phyloP scores from a whole-genome alignment of 1,140 invertebrate genomes.

The Condylostylus longicornis region DNA sequence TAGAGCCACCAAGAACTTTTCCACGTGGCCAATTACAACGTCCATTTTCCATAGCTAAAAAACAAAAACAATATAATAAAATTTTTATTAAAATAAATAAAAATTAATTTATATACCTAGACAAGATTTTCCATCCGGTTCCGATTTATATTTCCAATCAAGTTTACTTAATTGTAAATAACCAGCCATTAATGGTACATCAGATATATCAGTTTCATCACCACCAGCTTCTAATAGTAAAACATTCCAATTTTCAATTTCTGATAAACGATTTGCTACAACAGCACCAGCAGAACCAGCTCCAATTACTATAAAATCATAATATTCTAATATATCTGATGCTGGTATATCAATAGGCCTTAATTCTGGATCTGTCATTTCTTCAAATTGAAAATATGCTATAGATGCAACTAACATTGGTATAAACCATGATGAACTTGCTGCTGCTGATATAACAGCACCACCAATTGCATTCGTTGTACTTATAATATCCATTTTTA shows the following conservation, averaged over 20 bases:
- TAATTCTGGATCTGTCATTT: constrained; percentile 58
- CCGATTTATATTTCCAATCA: constrained; percentile 87
- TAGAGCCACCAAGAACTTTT: constrained; percentile 40
- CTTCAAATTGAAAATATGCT: constrained; percentile 67
- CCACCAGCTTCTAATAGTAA: constrained; percentile 80
- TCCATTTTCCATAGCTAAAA: constrained; percentile 58
- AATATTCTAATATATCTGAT: constrained; percentile 45
- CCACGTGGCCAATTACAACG: constrained; percentile 80
- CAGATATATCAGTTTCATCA: constrained; percentile 78
- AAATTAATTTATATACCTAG: constrained; percentile 51
- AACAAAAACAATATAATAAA: constrained; percentile 4
- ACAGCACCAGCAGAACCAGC: constrained; percentile 86
- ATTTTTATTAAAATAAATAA: constrained; percentile 3
- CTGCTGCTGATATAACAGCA: constrained; percentile 38
- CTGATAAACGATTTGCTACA: constrained; percentile 70
- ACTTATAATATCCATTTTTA: constrained; percentile 41
- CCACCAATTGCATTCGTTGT: constrained; percentile 39
- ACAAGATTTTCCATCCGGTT: constrained; percentile 68
- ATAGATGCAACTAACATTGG: constrained; percentile 63
- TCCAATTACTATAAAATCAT: constrained; percentile 82
- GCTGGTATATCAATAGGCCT: constrained; percentile 49
- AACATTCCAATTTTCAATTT: constrained; percentile 67
- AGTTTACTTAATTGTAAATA: constrained; percentile 74
- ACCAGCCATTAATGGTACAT: constrained; percentile 72
- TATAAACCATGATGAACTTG: constrained; percentile 50